Evolutionary conservation across 2,888 invertebrate species (phyloP), one percentile per base, ranked within the genome.

Genomic region (Synanthedon andrenaeformis): DNA sequence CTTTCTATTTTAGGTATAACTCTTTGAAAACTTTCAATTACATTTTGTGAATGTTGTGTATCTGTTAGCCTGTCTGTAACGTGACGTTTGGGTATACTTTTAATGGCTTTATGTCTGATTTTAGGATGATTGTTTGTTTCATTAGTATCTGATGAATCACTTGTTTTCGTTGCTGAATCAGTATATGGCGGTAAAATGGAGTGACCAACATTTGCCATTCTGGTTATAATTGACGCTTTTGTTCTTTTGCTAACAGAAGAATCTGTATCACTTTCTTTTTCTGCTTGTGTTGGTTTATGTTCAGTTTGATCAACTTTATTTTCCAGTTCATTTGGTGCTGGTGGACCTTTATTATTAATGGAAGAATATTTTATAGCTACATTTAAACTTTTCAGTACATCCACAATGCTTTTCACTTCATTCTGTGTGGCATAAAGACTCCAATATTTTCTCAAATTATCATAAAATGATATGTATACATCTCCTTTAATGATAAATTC

Each of bases 121-220:
- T 75, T 75, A 50, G 67, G 61, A 54, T 68, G 64, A 45, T 64
- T 59, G 56, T 64, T 63, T 55, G 56, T 62, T 49, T 77, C 73
- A 68, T 69, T 74, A 51, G 74, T 72, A 56, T 82, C 83, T 54
- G 84, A 78, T 8, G 84, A 83, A 59, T 81, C 80, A 71, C 79
- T 81, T 54, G 76, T 72, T 60, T 64, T 71, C 51, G 69, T 65
- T 55, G 56, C 53, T 51, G 62, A 51, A 45, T 62, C 45, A 42
- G 62, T 56, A 60, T 65, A 63, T 51, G 69, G 57, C 48, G 85
- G 86, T 54, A 86, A 65, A 41, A 86, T 80, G 56, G 86, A 82
- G 41, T 84, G 84, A 4, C 86, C 85, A 79, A 86, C 79, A 56
- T 60, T 77, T 50, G 86, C 82, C 81, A 86, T 86, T 65, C 86